Base-by-base conservation (phyloP, 2,113 vertebrate genomes). In the Clinocottus analis region DNA sequence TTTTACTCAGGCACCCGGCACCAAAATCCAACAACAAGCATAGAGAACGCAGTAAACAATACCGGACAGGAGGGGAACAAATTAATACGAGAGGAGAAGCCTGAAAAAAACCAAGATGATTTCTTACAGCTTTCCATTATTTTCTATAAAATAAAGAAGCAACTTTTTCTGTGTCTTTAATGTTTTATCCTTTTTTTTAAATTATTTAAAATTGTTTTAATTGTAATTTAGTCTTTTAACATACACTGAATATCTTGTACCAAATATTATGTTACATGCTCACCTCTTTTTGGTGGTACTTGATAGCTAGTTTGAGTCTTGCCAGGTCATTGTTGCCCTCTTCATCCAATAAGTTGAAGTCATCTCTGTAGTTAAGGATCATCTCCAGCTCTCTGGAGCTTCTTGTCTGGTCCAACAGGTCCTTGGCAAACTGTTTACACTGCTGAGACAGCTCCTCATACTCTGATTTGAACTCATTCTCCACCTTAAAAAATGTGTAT, bases 251-350 rank as follows among this genome's bases (percentile, higher is more conserved):
- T 43, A 47, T 2, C 19, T 51, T 47, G 7, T 33, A 49, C 8
- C 5, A 10, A 47, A 51, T 10, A 51, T 27, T 43, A 35, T 4
- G 7, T 4, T 7, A 33, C n/a, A 3, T 4, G 7, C 91, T 93
- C 90, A 99, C 98, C 96, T 99, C 98, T 94, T 99, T 99, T 72
- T 99, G 98, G 86, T 96, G 95, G 85, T 99, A 99, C 90, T 99
- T 99, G 94, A 99, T 99, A 65, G 98, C 98, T 78, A 99, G 89
- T 90, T 98, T 99, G 80, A 99, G 92, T 88, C 97, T 95, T 13
- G 98, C 97, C 21, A 99, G 95, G 86, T 99, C 97, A 49, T 96
- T 97, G 85, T 95, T 96, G 76, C 86, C 95, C 84, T 98, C 97
- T 70, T 98, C 97, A 80, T 98, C 97, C 88, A 99, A 89, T 61